Evolutionary conservation across 2,113 vertebrate genomes (phyloP).

Genomic region (Plestiodon gilberti): DNA sequence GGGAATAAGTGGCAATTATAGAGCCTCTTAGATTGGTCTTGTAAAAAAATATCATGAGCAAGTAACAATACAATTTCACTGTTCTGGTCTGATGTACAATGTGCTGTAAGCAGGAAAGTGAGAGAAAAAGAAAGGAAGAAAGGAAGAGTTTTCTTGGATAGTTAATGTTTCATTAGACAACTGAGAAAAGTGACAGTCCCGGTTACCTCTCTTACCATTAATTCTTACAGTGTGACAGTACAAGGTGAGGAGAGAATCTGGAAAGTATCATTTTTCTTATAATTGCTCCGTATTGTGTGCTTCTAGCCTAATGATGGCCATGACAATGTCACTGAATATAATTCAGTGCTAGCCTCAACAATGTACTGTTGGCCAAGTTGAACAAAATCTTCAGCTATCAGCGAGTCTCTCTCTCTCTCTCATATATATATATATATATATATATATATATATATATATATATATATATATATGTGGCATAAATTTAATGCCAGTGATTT

Average conservation of each 20-base stretch:
- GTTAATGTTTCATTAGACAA: not conserved
- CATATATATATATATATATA: too few species aligned
- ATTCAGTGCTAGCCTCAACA: not conserved
- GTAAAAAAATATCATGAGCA: not conserved
- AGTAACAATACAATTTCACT: not conserved
- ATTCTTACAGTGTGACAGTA: not conserved
- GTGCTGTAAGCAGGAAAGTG: not conserved
- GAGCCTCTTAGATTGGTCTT: not conserved
- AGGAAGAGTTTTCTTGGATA: not conserved
- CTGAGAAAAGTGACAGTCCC: not conserved
- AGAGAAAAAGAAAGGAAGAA: not conserved
- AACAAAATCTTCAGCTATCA: not conserved
- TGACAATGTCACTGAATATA: slow-evolving; percentile 23
- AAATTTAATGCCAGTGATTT: too few species aligned
- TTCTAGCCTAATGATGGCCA: not conserved
- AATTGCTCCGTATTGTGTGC: slow-evolving; percentile 14
- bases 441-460: too few species aligned
- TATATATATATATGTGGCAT: too few species aligned
- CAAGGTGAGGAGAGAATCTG: not conserved
- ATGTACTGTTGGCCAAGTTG: not conserved
- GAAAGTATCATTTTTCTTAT: slow-evolving; percentile 25
- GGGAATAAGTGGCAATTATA: slow-evolving; percentile 27
- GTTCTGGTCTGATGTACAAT: slow-evolving; percentile 26
- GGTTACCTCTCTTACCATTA: slow-evolving; percentile 5
- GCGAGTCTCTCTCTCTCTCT: too few species aligned